A percentile compares a stretch with the other conserved stretches of the same genome.
These are phyloP conservation scores for Julus scanicus DNA, from an alignment of 2,888 invertebrate genomes.

Conservation along the genomic window DNA sequence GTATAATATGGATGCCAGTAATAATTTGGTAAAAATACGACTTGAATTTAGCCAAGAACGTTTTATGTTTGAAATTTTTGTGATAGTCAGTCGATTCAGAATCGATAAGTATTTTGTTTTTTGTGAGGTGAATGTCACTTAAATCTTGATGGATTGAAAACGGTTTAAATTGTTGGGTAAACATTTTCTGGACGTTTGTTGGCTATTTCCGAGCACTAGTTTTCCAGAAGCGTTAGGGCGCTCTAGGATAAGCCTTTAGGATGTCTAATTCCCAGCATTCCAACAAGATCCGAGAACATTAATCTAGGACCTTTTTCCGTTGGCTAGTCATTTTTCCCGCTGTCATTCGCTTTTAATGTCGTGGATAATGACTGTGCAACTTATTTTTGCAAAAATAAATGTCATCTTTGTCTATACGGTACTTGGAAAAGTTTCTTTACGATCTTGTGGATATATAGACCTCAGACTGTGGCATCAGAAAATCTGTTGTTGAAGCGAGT, in stretches of 20 bases:
- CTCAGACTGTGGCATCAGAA: neutral
- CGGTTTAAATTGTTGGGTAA: neutral
- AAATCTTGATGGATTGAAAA: too few relatives aligned
- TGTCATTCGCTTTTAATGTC: conserved; percentile 9
- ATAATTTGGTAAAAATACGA: too few relatives aligned
- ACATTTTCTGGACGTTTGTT: neutral
- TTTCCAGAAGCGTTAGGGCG: too few relatives aligned
- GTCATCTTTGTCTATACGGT: conserved; percentile 1
- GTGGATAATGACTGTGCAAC: neutral
- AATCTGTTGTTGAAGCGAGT: neutral
- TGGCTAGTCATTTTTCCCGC: neutral
- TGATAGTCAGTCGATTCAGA: too few relatives aligned
- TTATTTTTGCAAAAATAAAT: neutral
- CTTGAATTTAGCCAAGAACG: too few relatives aligned
- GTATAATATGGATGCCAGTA: too few relatives aligned
- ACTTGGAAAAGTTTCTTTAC: neutral
- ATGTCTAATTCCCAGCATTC: neutral
- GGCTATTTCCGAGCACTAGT: neutral
- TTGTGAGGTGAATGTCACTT: too few relatives aligned
- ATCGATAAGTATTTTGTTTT: too few relatives aligned
- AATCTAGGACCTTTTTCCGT: neutral
- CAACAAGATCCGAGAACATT: neutral
- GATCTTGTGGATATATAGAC: neutral
- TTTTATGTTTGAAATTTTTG: too few relatives aligned
- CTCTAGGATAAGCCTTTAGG: too few relatives aligned